Evolutionary conservation across 2,113 vertebrate genomes (phyloP), one percentile per base, ranked within the genome.

Genomic region (Noturus placidus): DNA sequence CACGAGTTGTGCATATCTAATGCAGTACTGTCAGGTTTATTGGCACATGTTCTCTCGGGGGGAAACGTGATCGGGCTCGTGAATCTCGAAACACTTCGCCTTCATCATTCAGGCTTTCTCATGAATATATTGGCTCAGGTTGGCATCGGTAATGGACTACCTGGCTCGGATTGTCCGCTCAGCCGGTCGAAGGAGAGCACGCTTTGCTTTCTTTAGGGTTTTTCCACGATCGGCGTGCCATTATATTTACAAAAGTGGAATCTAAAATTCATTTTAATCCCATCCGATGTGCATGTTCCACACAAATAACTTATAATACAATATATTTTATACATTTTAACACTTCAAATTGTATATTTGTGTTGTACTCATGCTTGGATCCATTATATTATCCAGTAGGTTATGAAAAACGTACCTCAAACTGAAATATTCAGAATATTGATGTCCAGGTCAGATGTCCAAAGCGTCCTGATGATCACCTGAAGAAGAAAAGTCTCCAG

Each of bases 81-180:
- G 8, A 42, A 63, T 84, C 25, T 67, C 56, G 30, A 76, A 5
- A 65, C 35, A 81, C 83, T 89, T 90, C 46, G 65, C 74, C 74
- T 86, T 81, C 33, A 84, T 84, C 86, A 56, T 86, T 80, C 35
- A 25, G n/a, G n/a, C 35, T 57, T 88, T 76, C 87, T 86, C 63
- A 19, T 86, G 87, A 88, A 86, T 83, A 86, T 52, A 86, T 90
- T 56, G 83, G 38, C 63, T 88, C 61, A 54, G 56, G 35, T 83
- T 79, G 79, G 42, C 61, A 50, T 86, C 76, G 63, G 38, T 80
- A 90, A 88, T 86, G 74, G 84, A 88, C 87, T 83, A 42, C 70
- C 59, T 61, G 38, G 89, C 78, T 56, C 27, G 14, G 65, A 13
- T 82, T 65, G 84, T 87, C 2, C 7, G 13, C 4, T 54, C 22